These are phyloP conservation scores for Desoria tigrina DNA, from an alignment of 2,888 invertebrate genomes.

Conservation along the genomic window DNA sequence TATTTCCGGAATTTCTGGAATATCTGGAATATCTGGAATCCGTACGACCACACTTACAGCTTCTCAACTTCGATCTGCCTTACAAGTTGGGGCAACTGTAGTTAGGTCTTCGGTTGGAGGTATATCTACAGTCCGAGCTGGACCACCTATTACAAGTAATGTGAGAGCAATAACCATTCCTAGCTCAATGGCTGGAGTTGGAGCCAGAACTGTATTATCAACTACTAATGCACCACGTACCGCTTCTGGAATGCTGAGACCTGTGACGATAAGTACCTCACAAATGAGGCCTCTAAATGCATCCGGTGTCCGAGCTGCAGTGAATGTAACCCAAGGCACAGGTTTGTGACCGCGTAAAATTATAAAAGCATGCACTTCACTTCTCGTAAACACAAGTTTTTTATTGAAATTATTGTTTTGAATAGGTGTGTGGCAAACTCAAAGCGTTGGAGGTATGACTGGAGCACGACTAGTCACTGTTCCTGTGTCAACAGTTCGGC, in stretches of 20 bases:
- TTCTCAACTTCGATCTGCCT: conserved; percentile 43
- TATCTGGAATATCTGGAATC: too few species aligned
- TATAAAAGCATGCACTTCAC: neutral
- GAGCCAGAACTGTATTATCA: conserved; percentile 26
- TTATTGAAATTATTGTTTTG: conserved; percentile 1
- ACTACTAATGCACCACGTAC: conserved; percentile 26
- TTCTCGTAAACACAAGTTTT: neutral
- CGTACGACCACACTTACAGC: conserved; percentile 40
- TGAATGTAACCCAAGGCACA: conserved; percentile 25
- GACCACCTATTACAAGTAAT: conserved; percentile 14
- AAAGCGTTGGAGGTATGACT: conserved; percentile 26
- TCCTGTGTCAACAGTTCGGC: conserved; percentile 28
- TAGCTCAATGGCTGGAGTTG: conserved; percentile 16
- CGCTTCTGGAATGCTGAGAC: conserved; percentile 41
- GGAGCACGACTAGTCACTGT: conserved; percentile 41
- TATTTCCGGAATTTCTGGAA: conserved; percentile 17
- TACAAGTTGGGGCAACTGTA: conserved; percentile 29
- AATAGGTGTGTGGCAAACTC: conserved; percentile 40
- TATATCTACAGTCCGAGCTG: conserved; percentile 24
- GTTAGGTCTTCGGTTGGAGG: conserved; percentile 26
- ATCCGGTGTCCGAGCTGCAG: conserved; percentile 21
- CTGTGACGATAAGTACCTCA: conserved; percentile 38
- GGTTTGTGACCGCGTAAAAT: conserved; percentile 10
- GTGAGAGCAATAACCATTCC: conserved; percentile 31
- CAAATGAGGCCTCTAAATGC: conserved; percentile 34